Conservation (phyloP, 2,113 vertebrate genomes). For the Macaca mulatta region DNA sequence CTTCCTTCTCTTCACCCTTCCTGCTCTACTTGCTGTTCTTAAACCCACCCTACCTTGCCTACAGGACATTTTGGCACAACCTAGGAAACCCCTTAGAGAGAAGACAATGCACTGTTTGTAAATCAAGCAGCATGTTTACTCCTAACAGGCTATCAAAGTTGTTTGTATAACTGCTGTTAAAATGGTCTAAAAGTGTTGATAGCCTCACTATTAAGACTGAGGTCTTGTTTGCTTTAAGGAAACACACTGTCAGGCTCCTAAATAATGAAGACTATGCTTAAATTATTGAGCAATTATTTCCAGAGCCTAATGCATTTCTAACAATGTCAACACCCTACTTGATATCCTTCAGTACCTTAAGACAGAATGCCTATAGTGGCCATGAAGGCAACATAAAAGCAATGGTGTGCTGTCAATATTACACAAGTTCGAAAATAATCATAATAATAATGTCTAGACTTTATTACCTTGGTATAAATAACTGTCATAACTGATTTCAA, state of each 20-base stretch:
- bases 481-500: background rate
- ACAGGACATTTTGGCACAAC: background rate
- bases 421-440: background rate
- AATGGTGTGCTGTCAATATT: background rate
- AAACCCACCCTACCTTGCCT: background rate
- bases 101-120: background rate
- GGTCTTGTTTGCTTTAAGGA: constrained; percentile 25
- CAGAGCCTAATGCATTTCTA: background rate
- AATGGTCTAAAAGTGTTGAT: background rate
- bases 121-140: constrained; percentile 1
- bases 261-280: constrained; percentile 34
- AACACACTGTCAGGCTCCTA: background rate
- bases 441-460: background rate
- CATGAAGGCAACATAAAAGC: background rate
- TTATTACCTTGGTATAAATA: background rate
- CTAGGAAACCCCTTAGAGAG: background rate
- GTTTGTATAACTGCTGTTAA: background rate
- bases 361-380: background rate
- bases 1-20: background rate
- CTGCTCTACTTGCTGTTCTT: background rate
- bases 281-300: background rate
- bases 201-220: background rate
- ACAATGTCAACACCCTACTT: background rate
- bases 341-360: constrained; percentile 6
- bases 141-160: background rate